These are phyloP conservation scores for Gephyroberyx darwinii DNA, from an alignment of 2,797 vertebrate species.

Conservation along the genomic window DNA sequence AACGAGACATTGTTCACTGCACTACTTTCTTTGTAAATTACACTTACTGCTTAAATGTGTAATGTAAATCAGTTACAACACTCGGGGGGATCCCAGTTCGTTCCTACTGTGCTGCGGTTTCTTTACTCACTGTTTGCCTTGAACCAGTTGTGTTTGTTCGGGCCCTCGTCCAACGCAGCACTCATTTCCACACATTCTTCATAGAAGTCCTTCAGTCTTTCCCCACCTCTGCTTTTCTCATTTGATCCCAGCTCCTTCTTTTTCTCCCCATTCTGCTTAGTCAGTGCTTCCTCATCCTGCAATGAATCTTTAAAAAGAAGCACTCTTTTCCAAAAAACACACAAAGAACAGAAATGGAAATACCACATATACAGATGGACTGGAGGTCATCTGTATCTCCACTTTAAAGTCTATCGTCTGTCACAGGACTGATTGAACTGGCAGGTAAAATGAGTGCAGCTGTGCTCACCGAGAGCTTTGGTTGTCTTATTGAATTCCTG, in stretches of 20 bases:
- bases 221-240: slow-evolving; percentile 75
- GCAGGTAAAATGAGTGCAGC: slow-evolving; percentile 15
- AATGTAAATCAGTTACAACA: slow-evolving; percentile 69
- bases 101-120: slow-evolving; percentile 63
- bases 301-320: slow-evolving; percentile 75
- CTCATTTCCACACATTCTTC: slow-evolving; percentile 83
- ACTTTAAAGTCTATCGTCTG: slow-evolving; percentile 23
- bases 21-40: slow-evolving; percentile 44
- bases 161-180: slow-evolving; percentile 70
- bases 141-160: slow-evolving; percentile 81
- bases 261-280: slow-evolving; percentile 69
- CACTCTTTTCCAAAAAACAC: slow-evolving; percentile 29
- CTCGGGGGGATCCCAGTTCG: slow-evolving; percentile 63
- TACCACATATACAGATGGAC: slow-evolving; percentile 49
- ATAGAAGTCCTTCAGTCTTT: slow-evolving; percentile 80
- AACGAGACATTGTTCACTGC: slow-evolving; percentile 45
- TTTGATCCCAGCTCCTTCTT: slow-evolving; percentile 62
- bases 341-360: slow-evolving; percentile 60
- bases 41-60: slow-evolving; percentile 62
- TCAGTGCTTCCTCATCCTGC: slow-evolving; percentile 74
- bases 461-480: slow-evolving; percentile 65
- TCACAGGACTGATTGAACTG: slow-evolving; percentile 28
- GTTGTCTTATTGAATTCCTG: slow-evolving; percentile 40
- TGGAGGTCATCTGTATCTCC: slow-evolving; percentile 39
- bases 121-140: slow-evolving; percentile 84